Conservation (phyloP, 1,140 invertebrate species). For the Teleogryllus occipitalis region DNA sequence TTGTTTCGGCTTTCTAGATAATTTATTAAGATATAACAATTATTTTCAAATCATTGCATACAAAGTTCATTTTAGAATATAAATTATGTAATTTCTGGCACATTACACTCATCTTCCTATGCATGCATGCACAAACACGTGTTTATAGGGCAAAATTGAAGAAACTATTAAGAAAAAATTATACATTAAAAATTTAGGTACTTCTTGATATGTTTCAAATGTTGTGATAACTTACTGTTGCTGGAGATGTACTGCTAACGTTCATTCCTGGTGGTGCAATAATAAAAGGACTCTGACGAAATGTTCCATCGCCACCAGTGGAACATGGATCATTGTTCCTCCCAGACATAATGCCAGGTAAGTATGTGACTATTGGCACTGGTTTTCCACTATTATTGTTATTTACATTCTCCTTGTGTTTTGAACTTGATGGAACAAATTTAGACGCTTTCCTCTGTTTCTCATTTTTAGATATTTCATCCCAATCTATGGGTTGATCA, state of each 20-base stretch:
- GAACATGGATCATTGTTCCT: neutral
- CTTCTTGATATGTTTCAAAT: no score
- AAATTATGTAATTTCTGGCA: no score
- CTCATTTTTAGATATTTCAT: neutral
- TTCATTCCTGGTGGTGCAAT: neutral
- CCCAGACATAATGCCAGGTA: neutral
- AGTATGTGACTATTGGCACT: neutral
- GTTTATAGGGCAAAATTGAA: no score
- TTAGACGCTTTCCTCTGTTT: neutral
- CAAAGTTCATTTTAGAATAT: no score
- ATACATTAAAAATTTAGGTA: no score
- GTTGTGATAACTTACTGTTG: neutral
- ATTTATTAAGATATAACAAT: no score
- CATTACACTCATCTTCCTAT: no score
- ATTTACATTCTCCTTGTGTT: neutral
- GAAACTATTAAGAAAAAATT: no score
- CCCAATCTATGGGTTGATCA: neutral
- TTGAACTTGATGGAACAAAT: neutral
- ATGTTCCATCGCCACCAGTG: neutral
- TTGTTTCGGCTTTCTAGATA: no score
- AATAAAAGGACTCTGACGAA: neutral
- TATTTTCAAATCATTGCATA: no score
- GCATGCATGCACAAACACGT: no score
- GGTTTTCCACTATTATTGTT: neutral
- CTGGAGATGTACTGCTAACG: neutral